A percentile compares a stretch with the other conserved stretches of the same genome.
phyloP scores from a whole-genome alignment of 1,140 invertebrate species.

The Cydia amplana region DNA sequence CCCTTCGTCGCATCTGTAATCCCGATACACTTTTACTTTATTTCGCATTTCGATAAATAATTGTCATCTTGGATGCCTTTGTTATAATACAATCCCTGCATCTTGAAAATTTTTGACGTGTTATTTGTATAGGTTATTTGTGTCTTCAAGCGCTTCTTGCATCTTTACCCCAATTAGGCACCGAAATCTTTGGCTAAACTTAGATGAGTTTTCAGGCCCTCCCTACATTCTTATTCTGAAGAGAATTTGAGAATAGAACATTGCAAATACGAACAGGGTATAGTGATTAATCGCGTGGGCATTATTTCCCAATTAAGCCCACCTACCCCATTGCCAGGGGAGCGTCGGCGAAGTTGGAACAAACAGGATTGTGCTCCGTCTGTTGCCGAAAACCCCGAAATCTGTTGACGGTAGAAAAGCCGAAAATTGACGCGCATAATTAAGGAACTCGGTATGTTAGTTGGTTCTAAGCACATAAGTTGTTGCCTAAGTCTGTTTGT shows the following conservation, averaged over 20 bases:
- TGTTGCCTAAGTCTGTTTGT: background rate
- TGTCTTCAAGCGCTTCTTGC: no score
- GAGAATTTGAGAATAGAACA: constrained; percentile 47
- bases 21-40: no score
- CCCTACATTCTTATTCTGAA: background rate
- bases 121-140: no score
- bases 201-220: no score
- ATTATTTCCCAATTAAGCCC: constrained; percentile 77
- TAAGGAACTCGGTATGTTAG: constrained; percentile 37
- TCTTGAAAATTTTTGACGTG: no score
- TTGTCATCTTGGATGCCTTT: no score
- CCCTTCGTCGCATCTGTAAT: no score
- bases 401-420: constrained; percentile 41
- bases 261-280: constrained; percentile 43
- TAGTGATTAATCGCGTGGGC: constrained; percentile 74
- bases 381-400: constrained; percentile 49
- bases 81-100: no score
- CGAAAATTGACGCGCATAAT: constrained; percentile 50
- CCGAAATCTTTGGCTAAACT: no score
- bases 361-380: constrained; percentile 48
- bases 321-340: constrained; percentile 61
- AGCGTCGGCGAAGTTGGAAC: constrained; percentile 51
- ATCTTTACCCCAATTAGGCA: no score
- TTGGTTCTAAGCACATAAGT: constrained; percentile 30
- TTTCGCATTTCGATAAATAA: no score